These are phyloP conservation scores for Torymus tubicola DNA, from an alignment of 2,888 invertebrate species.

Conservation along the genomic window DNA sequence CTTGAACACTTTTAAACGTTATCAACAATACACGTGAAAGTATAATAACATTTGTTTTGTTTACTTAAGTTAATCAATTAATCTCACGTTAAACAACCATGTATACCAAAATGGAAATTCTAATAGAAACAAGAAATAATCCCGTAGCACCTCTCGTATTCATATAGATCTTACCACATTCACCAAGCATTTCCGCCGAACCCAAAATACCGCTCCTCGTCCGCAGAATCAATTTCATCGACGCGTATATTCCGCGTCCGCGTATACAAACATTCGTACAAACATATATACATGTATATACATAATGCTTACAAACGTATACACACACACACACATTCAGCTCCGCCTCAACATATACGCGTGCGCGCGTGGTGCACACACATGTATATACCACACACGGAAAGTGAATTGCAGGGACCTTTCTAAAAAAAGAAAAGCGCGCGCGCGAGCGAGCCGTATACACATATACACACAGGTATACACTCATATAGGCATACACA, in stretches of 20 bases:
- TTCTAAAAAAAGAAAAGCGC: conserved; percentile 51
- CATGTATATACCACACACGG: neutral
- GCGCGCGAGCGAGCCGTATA: neutral
- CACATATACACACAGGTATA: neutral
- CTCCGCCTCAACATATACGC: neutral
- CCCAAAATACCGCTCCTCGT: conserved; percentile 37
- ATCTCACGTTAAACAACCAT: too few relatives aligned
- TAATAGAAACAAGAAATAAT: too few relatives aligned
- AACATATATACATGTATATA: neutral
- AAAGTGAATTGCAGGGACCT: conserved; percentile 28
- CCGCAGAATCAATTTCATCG: conserved; percentile 30
- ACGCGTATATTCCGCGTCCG: conserved; percentile 33
- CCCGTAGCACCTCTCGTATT: neutral
- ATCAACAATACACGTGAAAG: too few relatives aligned
- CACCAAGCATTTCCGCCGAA: neutral
- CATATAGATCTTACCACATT: neutral
- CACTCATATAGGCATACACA: neutral
- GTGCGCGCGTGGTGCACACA: neutral
- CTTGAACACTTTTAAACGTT: too few relatives aligned
- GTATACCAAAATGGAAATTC: too few relatives aligned
- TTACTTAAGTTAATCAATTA: too few relatives aligned
- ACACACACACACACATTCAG: neutral
- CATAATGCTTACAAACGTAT: neutral
- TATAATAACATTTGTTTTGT: too few relatives aligned
- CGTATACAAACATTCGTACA: conserved; percentile 1